Evolutionary conservation across 2,888 invertebrate genomes (phyloP).

Genomic region (Lacanobia oleracea): DNA sequence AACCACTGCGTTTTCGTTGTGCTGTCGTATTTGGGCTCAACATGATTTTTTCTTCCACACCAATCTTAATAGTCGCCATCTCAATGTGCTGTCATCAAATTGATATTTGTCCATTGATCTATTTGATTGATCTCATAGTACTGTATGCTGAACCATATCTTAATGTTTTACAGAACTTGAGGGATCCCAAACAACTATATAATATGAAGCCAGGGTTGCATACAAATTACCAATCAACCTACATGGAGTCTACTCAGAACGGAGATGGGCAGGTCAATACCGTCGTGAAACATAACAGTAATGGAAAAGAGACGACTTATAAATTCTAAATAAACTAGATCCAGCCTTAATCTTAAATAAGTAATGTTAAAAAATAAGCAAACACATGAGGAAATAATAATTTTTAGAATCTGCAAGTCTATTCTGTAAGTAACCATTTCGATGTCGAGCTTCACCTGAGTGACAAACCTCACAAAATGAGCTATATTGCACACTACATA

Average conservation of each 20-base stretch:
- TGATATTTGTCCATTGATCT: too few relatives aligned
- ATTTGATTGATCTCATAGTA: too few relatives aligned
- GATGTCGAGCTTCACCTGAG: too few relatives aligned
- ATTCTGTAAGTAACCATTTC: too few relatives aligned
- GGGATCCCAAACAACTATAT: background rate
- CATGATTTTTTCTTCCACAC: too few relatives aligned
- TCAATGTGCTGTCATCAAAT: too few relatives aligned
- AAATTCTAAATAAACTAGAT: background rate
- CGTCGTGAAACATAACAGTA: background rate
- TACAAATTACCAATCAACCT: background rate
- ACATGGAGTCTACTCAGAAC: background rate
- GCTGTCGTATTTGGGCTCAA: too few relatives aligned
- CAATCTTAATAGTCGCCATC: too few relatives aligned
- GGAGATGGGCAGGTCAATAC: background rate
- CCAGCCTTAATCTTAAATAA: background rate
- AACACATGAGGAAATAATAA: background rate
- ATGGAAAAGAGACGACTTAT: background rate
- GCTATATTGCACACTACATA: too few relatives aligned
- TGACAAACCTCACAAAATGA: too few relatives aligned
- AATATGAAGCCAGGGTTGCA: background rate
- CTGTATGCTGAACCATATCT: background rate
- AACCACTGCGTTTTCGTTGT: too few relatives aligned
- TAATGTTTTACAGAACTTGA: background rate
- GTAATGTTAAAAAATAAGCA: background rate
- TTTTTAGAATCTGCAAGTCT: background rate